Evolutionary conservation across 1,140 invertebrate genomes (phyloP), one percentile per base, ranked within the genome.

Genomic region (Leguminivora glycinivorella): DNA sequence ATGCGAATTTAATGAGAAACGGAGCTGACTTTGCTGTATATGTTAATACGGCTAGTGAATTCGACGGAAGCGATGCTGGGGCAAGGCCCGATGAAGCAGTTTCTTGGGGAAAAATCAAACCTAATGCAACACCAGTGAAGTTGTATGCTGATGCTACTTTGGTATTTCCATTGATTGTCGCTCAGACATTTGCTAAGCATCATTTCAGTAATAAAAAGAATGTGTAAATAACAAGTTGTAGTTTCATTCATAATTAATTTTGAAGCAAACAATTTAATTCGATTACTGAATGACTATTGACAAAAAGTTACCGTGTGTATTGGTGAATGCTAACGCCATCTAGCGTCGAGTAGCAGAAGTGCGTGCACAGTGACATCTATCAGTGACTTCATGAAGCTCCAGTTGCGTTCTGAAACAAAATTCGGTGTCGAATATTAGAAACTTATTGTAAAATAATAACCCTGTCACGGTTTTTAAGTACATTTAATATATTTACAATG

Each of bases 41-140:
- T 92, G 92, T 99, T 2, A 99, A 99, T 88, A 99, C 99, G n/a
- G 96, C 96, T 1, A 95, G 95, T 29, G 99, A 99, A 92, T 99
- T 96, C 93, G 99, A 99, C 94, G 99, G 99, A 0, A 99, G 98
- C 89, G 99, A 99, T 89, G 97, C 98, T 74, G 99, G 99, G 9
- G 99, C 99, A 0, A 93, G 96, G 60, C 98, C 99, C 2, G 99
- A 99, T 93, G 99, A 99, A 93, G 99, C 99, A 0, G 94, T 99
- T 12, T 99, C 98, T 4, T 99, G 99, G 99, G 99, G 99, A 0
- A 99, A 99, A 93, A 99, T 99, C 71, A 95, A 95, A 83, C 95
- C 94, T 80, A 95, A 96, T 81, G 97, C 98, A 0, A 94, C 92
- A 58, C 97, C 98, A n/a, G 97, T 99, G 0, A 99, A 99, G 94